Evolutionary conservation across 2,113 vertebrate genomes (phyloP), one percentile per base, ranked within the genome.

Genomic region (Menura novaehollandiae): DNA sequence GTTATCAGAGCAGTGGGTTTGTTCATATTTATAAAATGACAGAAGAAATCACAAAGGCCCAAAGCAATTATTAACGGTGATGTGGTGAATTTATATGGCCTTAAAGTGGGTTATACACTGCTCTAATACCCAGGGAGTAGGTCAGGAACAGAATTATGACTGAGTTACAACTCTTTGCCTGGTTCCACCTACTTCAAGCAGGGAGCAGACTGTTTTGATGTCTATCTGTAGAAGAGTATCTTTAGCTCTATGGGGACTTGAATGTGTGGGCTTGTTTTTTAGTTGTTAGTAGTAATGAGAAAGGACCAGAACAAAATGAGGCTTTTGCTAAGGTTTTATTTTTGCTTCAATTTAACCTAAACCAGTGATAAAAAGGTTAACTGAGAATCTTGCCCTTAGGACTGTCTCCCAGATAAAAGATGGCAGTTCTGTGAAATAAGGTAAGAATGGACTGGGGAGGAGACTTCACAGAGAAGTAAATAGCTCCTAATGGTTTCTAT

Each of bases 31-130:
- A 47, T 93, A 94, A 85, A 85, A 82, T 64, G 85, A 89, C 74
- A 93, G 64, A 81, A 89, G 64, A 94, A 94, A 85, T 79, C 85
- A 93, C 95, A 91, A 93, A 94, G 74, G 74, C 82, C 88, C 88
- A 89, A 35, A 89, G 85, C 85, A 95, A 95, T 96, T 94, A 93
- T 82, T 93, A 91, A 52, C 41, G 43, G 52, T 64, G 77, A 91
- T 75, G 58, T 79, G 64, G 62, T 91, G 78, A 95, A 91, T 94
- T 93, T 85, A 33, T 88, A 60, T 28, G 53, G 23, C 49, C 78
- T 76, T 41, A 85, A 95, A 94, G 62, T 79, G 78, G 58, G 82
- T 71, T 94, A 79, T 72, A 41, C 6, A 8, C 37, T 72, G 39
- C 62, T 72, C 30, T 72, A 91, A 81, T 81, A 89, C 28, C 68